These are phyloP conservation scores for Crossocerus cetratus DNA, from an alignment of 2,888 invertebrate species.

Conservation along the genomic window DNA sequence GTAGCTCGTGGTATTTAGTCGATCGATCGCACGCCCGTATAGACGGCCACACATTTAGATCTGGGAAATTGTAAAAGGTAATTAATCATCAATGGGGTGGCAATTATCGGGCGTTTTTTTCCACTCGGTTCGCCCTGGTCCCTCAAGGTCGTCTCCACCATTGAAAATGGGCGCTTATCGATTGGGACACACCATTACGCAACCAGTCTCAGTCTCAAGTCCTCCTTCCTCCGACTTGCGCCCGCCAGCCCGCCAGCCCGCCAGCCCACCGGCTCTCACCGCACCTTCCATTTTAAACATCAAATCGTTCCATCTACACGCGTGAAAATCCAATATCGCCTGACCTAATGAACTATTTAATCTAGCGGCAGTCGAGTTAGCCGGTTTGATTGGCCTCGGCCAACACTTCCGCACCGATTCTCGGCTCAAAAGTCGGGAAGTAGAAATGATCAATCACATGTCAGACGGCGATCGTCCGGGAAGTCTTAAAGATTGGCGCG, in stretches of 20 bases:
- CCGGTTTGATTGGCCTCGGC: too few relatives aligned
- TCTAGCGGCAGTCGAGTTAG: too few relatives aligned
- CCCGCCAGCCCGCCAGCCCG: too few relatives aligned
- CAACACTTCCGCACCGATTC: too few relatives aligned
- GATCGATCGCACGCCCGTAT: conserved; percentile 14
- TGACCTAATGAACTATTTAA: too few relatives aligned
- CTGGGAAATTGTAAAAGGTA: conserved; percentile 18
- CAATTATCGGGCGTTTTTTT: conserved; percentile 24
- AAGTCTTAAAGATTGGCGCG: background rate
- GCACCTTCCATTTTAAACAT: too few relatives aligned
- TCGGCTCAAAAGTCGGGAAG: background rate
- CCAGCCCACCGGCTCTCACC: background rate
- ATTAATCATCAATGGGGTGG: conserved; percentile 40
- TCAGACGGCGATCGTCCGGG: background rate
- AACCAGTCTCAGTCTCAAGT: background rate
- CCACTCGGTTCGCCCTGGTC: conserved; percentile 9
- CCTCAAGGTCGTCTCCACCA: conserved; percentile 13
- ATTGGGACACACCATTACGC: conserved; percentile 10
- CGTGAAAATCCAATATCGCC: too few relatives aligned
- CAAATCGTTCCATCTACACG: too few relatives aligned
- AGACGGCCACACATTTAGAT: background rate
- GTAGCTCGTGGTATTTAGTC: conserved; percentile 26
- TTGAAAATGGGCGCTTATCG: conserved; percentile 11
- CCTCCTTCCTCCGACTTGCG: too few relatives aligned
- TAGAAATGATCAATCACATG: background rate